These are phyloP conservation scores for Agriopis leucophaearia DNA, from an alignment of 2,888 invertebrate species.

Conservation along the genomic window DNA sequence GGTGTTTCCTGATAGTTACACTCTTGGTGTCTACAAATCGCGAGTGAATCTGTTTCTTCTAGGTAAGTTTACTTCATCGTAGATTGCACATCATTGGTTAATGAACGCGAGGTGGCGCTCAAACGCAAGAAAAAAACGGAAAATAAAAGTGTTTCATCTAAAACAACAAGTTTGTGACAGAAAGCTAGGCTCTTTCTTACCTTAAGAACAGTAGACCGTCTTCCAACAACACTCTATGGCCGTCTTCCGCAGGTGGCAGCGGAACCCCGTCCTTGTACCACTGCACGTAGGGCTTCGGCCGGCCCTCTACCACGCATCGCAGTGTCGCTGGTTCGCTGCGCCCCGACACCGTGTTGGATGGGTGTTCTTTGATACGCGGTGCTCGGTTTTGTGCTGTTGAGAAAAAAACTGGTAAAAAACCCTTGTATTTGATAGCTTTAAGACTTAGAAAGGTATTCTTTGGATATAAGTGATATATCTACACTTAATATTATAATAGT, in stretches of 20 bases:
- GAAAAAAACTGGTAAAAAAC: background rate
- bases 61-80: too few relatives aligned
- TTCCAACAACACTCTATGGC: slow-evolving; percentile 95
- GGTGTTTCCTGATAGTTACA: too few relatives aligned
- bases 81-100: too few relatives aligned
- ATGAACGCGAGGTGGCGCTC: too few relatives aligned
- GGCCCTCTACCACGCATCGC: slow-evolving; percentile 98
- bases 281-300: slow-evolving; percentile 95
- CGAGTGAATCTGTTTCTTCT: too few relatives aligned
- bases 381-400: slow-evolving; percentile 93
- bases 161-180: background rate
- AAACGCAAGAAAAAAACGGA: background rate
- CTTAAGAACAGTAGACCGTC: slow-evolving; percentile 97
- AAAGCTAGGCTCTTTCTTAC: slow-evolving; percentile 53
- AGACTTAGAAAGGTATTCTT: too few relatives aligned
- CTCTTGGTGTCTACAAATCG: too few relatives aligned
- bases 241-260: slow-evolving; percentile 93
- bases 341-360: slow-evolving; percentile 97
- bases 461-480: too few relatives aligned
- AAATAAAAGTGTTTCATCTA: background rate
- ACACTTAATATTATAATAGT: too few relatives aligned
- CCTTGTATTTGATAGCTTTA: background rate
- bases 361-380: slow-evolving; percentile 98
- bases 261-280: slow-evolving; percentile 97
- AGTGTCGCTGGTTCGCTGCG: slow-evolving; percentile 98